Percentiles rank a stretch among this genome's conserved stretches.
Conservation (phyloP, 2,888 invertebrate genomes). For the Microdon myrmicae region DNA sequence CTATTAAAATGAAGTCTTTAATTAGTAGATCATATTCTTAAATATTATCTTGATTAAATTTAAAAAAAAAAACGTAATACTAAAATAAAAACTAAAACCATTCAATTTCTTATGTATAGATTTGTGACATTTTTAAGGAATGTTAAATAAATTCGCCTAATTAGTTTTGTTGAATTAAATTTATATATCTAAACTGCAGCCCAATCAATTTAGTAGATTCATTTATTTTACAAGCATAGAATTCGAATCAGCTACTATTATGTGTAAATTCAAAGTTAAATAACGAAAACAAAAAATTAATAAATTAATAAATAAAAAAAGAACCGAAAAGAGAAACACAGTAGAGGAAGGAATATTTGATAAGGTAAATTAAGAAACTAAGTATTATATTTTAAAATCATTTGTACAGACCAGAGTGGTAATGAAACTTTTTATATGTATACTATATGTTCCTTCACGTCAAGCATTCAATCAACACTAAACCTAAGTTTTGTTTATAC, state of each 20-base stretch:
- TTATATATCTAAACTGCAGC: too few relatives aligned
- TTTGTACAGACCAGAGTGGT: constrained; percentile 40
- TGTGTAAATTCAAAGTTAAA: constrained; percentile 24
- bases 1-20: too few relatives aligned
- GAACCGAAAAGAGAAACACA: too few relatives aligned
- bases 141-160: constrained; percentile 10
- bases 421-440: constrained; percentile 21
- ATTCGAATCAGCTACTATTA: constrained; percentile 25
- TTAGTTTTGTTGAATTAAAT: too few relatives aligned
- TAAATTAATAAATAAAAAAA: constrained; percentile 9
- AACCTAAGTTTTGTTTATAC: constrained; percentile 8
- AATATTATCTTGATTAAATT: constrained; percentile 4
- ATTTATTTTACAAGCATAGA: too few relatives aligned
- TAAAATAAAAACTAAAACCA: too few relatives aligned
- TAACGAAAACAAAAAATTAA: constrained; percentile 8
- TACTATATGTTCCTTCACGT: constrained; percentile 46
- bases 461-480: constrained; percentile 2
- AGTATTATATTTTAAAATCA: constrained; percentile 28
- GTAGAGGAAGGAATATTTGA: too few relatives aligned
- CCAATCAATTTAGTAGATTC: too few relatives aligned
- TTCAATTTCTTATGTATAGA: background rate
- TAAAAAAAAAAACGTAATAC: background rate
- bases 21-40: too few relatives aligned
- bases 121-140: background rate
- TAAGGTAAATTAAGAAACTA: too few relatives aligned